These are phyloP conservation scores for Lathamus discolor DNA, from an alignment of 2,113 vertebrate genomes.

Conservation along the genomic window DNA sequence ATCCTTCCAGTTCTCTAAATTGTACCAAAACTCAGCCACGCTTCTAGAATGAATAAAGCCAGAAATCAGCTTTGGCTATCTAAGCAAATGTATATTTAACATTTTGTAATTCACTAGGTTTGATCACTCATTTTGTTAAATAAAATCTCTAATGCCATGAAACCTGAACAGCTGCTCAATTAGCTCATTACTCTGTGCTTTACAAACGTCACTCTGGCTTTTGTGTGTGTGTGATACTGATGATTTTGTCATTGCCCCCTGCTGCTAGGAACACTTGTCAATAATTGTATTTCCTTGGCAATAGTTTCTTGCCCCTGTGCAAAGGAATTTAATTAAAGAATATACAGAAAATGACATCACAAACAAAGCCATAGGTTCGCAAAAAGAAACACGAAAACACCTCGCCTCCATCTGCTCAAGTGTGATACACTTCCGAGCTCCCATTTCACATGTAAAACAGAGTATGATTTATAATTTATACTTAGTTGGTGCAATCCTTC, in stretches of 20 bases:
- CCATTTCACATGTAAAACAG: slow-evolving; percentile 76
- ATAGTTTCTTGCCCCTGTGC: not conserved
- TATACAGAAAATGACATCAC: slow-evolving; percentile 61
- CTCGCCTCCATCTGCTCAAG: slow-evolving; percentile 56
- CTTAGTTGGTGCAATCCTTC: slow-evolving; percentile 50
- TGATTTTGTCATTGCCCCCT: not conserved
- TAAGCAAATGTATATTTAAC: not conserved
- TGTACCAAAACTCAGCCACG: not conserved
- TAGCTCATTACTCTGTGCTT: not conserved
- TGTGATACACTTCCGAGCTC: slow-evolving; percentile 63
- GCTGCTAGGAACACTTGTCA: not conserved
- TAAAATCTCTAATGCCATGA: not conserved
- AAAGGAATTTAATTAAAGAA: slow-evolving; percentile 56
- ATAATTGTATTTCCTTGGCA: slow-evolving; percentile 38
- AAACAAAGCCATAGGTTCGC: slow-evolving; percentile 56
- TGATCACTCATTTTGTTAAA: not conserved
- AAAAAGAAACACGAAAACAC: slow-evolving; percentile 52
- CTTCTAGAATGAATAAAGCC: not conserved
- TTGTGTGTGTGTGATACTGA: not conserved
- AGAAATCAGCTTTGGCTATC: not conserved
- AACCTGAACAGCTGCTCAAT: not conserved
- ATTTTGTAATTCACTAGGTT: not conserved
- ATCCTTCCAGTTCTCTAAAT: not conserved
- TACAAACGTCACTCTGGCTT: not conserved
- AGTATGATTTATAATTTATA: slow-evolving; percentile 79